Conservation (phyloP, 2,797 vertebrate species). For the Dipus sagitta region DNA sequence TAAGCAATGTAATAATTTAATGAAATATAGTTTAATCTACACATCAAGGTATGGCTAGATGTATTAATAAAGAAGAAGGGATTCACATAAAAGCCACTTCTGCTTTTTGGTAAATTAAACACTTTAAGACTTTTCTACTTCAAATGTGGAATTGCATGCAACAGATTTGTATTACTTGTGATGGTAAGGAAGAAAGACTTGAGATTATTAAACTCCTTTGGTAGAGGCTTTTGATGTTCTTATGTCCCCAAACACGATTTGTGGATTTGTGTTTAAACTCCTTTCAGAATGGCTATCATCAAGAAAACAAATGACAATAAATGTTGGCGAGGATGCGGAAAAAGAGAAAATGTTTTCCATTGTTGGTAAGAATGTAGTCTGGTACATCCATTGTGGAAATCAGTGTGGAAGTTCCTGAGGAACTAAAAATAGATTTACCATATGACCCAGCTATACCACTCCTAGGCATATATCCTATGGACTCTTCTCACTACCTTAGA, state of each 20-base stretch:
- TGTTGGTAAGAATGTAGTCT: too few species aligned
- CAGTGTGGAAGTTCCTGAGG: too few species aligned
- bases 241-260: not conserved
- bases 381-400: too few species aligned
- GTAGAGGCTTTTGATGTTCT: not conserved
- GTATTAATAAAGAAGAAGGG: not conserved
- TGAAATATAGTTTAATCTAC: not conserved
- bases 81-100: not conserved
- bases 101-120: not conserved
- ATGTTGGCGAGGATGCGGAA: too few species aligned
- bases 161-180: not conserved
- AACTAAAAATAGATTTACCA: too few species aligned
- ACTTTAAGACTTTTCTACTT: not conserved
- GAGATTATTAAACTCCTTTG: not conserved
- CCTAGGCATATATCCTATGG: too few species aligned
- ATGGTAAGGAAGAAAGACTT: not conserved
- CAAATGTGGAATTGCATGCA: not conserved
- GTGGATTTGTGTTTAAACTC: not conserved
- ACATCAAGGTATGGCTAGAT: not conserved
- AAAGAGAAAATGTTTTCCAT: too few species aligned
- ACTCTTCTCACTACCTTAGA: too few species aligned
- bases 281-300: too few species aligned
- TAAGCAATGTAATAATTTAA: not conserved
- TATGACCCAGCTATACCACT: too few species aligned
- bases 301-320: too few species aligned